Evolutionary conservation across 1,140 invertebrate species (phyloP).

Genomic region (Pseudachorutes palmiensis): DNA sequence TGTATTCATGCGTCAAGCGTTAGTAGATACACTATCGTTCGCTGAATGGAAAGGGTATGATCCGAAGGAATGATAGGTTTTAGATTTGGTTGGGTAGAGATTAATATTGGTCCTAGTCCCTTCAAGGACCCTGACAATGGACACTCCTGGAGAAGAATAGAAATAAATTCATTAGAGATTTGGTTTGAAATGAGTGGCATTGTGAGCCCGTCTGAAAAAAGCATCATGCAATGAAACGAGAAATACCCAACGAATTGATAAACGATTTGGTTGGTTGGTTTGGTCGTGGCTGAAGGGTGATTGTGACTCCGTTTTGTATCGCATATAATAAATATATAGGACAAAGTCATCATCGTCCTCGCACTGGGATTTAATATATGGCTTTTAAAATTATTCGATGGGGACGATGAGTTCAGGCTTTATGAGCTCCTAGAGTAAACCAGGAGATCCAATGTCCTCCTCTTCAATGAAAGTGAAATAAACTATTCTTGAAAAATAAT

Average conservation of each 20-base stretch:
- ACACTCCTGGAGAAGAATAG: slow-evolving; percentile 18
- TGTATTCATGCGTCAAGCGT: too few species aligned
- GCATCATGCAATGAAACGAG: slow-evolving; percentile 30
- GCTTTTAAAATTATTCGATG: too few species aligned
- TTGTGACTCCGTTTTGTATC: slow-evolving; percentile 5
- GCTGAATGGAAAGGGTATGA: neutral
- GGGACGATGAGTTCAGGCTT: too few species aligned
- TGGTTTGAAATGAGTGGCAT: slow-evolving; percentile 35
- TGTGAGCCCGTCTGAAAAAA: slow-evolving; percentile 17
- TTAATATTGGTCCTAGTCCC: neutral
- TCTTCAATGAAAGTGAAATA: too few species aligned
- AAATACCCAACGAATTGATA: slow-evolving; percentile 32
- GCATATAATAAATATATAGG: neutral
- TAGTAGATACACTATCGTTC: too few species aligned
- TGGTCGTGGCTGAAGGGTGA: neutral
- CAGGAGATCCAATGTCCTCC: too few species aligned
- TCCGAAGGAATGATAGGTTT: slow-evolving; percentile 9
- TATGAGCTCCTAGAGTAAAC: too few species aligned
- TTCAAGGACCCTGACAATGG: neutral
- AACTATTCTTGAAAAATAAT: too few species aligned
- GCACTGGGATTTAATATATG: too few species aligned
- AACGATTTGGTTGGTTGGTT: slow-evolving; percentile 31
- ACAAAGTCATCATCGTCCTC: neutral
- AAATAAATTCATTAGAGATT: slow-evolving; percentile 37
- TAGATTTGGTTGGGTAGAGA: neutral